These are phyloP conservation scores for Suncus etruscus DNA, from an alignment of 2,113 vertebrate genomes.

Conservation along the genomic window DNA sequence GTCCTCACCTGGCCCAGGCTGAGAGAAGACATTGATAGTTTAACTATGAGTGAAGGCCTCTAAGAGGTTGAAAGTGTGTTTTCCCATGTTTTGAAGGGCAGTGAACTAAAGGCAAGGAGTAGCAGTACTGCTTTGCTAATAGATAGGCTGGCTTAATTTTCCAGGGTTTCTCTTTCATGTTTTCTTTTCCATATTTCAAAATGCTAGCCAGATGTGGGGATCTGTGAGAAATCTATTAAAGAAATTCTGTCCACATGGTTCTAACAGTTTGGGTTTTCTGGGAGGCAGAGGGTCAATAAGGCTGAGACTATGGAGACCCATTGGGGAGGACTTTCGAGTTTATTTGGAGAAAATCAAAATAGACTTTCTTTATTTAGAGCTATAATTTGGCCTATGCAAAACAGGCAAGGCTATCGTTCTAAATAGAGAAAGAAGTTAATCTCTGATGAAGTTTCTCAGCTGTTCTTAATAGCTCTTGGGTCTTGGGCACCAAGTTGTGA, in stretches of 20 bases:
- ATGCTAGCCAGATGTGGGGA: background rate
- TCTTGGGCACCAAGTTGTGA: background rate
- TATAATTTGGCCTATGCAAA: background rate
- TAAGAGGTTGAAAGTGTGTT: background rate
- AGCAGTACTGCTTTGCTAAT: background rate
- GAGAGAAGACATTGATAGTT: background rate
- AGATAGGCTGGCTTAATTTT: background rate
- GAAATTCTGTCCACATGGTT: background rate
- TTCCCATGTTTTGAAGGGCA: background rate
- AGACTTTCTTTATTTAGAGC: too few relatives aligned
- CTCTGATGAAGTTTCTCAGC: background rate
- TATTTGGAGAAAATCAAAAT: background rate
- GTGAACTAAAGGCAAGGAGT: background rate
- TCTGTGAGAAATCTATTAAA: background rate
- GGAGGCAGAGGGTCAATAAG: background rate
- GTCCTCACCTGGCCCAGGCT: background rate
- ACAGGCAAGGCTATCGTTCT: background rate
- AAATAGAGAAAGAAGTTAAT: background rate
- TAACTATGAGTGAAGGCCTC: background rate
- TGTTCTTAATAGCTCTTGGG: background rate
- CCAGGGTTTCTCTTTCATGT: slow-evolving; percentile 1
- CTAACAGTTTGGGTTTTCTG: background rate
- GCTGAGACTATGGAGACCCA: background rate
- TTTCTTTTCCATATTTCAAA: background rate
- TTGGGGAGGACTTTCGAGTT: background rate